Evolutionary conservation across 2,888 invertebrate genomes (phyloP).

Genomic region (Pardosa pseudoannulata): DNA sequence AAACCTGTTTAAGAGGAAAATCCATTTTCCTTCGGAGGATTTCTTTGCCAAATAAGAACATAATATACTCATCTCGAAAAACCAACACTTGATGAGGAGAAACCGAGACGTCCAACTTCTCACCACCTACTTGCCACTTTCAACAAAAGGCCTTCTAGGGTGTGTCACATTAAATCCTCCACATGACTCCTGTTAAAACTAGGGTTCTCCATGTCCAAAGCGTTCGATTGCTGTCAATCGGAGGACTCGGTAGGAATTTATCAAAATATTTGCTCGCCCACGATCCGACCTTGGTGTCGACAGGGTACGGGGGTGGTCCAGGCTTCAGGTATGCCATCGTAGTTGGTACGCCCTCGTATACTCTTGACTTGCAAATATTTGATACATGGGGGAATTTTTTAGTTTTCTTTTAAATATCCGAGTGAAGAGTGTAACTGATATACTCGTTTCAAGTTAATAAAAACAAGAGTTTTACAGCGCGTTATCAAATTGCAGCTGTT

Average conservation of each 20-base stretch:
- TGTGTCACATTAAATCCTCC: background rate
- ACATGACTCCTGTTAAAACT: conserved; percentile 42
- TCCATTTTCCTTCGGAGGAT: background rate
- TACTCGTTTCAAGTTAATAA: too few species aligned
- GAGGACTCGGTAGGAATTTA: conserved; percentile 38
- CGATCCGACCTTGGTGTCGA: conserved; percentile 34
- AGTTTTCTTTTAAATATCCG: too few species aligned
- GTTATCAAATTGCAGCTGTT: too few species aligned
- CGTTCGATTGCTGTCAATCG: conserved; percentile 42
- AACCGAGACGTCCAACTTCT: conserved; percentile 6
- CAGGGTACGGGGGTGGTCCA: background rate
- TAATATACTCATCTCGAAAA: background rate
- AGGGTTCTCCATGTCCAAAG: conserved; percentile 37
- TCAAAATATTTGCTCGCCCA: conserved; percentile 70
- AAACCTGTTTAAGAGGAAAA: too few species aligned
- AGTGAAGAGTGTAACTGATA: too few species aligned
- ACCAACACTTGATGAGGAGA: background rate
- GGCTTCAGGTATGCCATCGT: background rate
- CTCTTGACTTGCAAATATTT: background rate
- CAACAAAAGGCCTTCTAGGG: conserved; percentile 1
- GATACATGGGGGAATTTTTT: background rate
- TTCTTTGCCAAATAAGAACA: background rate
- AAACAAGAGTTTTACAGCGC: too few species aligned
- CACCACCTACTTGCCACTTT: conserved; percentile 28
- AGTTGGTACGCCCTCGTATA: background rate